Conservation (phyloP, 2,797 vertebrate species). For the Zonotrichia albicollis region DNA sequence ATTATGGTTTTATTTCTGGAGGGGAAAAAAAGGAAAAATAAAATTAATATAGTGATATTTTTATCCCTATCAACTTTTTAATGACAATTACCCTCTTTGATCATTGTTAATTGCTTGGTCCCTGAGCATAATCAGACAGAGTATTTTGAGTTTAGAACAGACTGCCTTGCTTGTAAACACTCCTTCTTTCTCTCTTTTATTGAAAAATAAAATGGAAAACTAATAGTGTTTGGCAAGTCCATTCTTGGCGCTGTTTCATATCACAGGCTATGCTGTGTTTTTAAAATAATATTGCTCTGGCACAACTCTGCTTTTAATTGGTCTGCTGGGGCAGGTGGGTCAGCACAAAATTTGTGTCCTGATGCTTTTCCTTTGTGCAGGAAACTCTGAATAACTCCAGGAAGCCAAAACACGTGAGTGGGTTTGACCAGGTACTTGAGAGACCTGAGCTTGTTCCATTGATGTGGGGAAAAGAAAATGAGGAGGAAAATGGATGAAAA, state of each 20-base stretch:
- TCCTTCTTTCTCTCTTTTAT: background rate
- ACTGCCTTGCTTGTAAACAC: conserved; percentile 21
- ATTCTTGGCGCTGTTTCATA: background rate
- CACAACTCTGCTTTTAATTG: background rate
- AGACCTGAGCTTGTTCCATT: background rate
- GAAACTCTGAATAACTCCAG: background rate
- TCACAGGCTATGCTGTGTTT: background rate
- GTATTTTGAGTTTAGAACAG: conserved; percentile 27
- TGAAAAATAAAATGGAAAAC: conserved; percentile 18
- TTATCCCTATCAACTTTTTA: conserved; percentile 36
- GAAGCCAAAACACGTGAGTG: background rate
- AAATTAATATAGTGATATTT: background rate
- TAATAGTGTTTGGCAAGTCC: background rate
- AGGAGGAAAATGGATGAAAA: background rate
- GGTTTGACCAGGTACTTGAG: background rate
- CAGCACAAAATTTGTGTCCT: background rate
- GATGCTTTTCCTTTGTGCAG: background rate
- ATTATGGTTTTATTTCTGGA: background rate
- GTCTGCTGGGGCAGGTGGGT: background rate
- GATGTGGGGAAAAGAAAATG: background rate
- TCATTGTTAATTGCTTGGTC: conserved; percentile 40
- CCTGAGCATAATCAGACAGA: background rate
- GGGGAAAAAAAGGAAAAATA: background rate
- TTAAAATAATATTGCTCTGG: background rate
- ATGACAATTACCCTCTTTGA: background rate